phyloP scores from a whole-genome alignment of 2,888 invertebrate species.

The Acleris sparsana region DNA sequence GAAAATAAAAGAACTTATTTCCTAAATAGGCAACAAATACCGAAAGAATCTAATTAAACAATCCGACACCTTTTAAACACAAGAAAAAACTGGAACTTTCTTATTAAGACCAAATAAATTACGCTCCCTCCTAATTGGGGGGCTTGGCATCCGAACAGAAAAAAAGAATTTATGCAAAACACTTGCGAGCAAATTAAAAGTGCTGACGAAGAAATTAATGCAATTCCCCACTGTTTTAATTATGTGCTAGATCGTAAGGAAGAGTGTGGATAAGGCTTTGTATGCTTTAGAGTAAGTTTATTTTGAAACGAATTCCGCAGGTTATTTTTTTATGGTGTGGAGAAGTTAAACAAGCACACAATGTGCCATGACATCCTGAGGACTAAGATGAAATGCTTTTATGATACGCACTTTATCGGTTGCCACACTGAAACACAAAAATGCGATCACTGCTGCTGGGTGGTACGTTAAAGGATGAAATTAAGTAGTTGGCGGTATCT shows the following conservation, averaged over 20 bases:
- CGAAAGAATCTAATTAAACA: slow-evolving; percentile 30
- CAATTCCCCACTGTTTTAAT: slow-evolving; percentile 77
- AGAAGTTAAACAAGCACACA: too few species aligned
- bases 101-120: slow-evolving; percentile 77
- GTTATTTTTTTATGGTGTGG: too few species aligned
- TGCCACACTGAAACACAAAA: too few species aligned
- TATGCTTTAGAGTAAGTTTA: background rate
- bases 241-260: slow-evolving; percentile 51
- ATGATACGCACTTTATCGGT: too few species aligned
- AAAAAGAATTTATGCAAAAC: slow-evolving; percentile 80
- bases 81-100: slow-evolving; percentile 53
- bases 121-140: slow-evolving; percentile 72
- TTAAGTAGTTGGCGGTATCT: too few species aligned
- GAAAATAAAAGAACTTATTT: too few species aligned
- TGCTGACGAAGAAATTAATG: slow-evolving; percentile 75
- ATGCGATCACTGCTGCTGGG: too few species aligned
- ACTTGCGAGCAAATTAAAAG: slow-evolving; percentile 79
- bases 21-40: slow-evolving; percentile 5
- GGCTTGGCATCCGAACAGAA: slow-evolving; percentile 42
- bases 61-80: slow-evolving; percentile 40
- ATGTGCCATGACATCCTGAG: too few species aligned
- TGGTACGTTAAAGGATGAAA: too few species aligned
- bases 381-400: too few species aligned
- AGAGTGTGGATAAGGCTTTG: slow-evolving; percentile 50
- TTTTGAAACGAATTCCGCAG: background rate